Evolutionary conservation across 2,888 invertebrate genomes (phyloP).

Genomic region (Torymus aiolomorphi): DNA sequence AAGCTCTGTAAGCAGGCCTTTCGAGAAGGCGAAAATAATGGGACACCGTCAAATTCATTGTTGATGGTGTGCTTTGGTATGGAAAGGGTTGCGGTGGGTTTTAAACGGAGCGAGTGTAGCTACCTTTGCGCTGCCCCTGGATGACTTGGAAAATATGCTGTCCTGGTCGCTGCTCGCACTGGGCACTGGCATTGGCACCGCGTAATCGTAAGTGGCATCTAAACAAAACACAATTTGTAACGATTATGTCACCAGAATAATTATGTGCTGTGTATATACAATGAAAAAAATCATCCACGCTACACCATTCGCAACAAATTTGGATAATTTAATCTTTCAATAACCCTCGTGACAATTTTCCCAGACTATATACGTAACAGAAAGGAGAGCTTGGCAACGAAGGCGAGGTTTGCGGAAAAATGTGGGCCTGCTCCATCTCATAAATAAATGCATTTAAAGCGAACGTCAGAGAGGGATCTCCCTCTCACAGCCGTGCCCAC

Average conservation of each 20-base stretch:
- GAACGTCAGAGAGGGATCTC: neutral
- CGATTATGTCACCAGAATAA: no score
- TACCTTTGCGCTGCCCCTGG: conserved; percentile 74
- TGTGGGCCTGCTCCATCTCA: conserved; percentile 18
- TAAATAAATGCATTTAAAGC: conserved; percentile 49
- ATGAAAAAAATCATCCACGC: no score
- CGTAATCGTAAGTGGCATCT: conserved; percentile 75
- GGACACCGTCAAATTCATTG: neutral
- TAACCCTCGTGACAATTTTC: neutral
- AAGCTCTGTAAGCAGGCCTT: conserved; percentile 75
- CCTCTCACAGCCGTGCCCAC: neutral
- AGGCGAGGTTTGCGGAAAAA: no score
- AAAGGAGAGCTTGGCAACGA: no score
- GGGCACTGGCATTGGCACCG: conserved; percentile 69
- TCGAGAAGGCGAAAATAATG: conserved; percentile 41
- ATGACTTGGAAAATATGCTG: conserved; percentile 74
- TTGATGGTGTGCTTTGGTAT: neutral
- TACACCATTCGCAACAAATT: no score
- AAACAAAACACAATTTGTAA: conserved; percentile 32
- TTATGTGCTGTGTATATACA: no score
- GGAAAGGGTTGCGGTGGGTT: neutral
- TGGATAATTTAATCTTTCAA: no score
- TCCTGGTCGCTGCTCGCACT: conserved; percentile 75
- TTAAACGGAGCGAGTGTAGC: conserved; percentile 19
- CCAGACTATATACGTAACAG: no score